A percentile compares a stretch with the other conserved stretches of the same genome.
Evolutionary conservation across 2,888 invertebrate species (phyloP).

Genomic region (Spilosoma lubricipeda): DNA sequence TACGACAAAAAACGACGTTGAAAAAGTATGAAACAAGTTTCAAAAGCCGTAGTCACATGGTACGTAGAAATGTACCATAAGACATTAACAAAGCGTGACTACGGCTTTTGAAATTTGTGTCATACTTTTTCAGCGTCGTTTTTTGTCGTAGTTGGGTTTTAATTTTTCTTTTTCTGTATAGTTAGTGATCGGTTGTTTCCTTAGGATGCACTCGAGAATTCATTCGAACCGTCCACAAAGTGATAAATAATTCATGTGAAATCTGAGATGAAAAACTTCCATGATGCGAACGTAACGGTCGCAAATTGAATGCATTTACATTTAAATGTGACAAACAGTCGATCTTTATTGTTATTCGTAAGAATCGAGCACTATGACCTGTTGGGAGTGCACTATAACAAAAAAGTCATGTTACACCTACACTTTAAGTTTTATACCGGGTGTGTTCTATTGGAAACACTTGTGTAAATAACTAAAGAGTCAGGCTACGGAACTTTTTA

Average conservation of each 20-base stretch:
- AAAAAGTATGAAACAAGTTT: too few relatives aligned
- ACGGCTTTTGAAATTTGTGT: too few relatives aligned
- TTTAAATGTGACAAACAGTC: conserved; percentile 14
- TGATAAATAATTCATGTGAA: neutral
- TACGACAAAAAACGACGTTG: too few relatives aligned
- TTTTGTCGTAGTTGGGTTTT: too few relatives aligned
- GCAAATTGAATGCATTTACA: conserved; percentile 7
- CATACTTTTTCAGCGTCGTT: too few relatives aligned
- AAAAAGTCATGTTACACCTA: neutral
- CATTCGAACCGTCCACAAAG: neutral
- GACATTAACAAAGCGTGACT: too few relatives aligned
- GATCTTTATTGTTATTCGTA: conserved; percentile 1
- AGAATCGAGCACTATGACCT: neutral
- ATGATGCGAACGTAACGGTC: conserved; percentile 5
- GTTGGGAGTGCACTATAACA: neutral
- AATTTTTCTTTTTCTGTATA: neutral
- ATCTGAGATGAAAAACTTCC: conserved; percentile 7
- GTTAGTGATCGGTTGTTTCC: neutral
- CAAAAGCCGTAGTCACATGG: too few relatives aligned
- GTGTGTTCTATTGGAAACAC: neutral
- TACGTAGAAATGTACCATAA: too few relatives aligned
- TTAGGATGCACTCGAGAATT: neutral
- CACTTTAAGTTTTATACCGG: neutral
- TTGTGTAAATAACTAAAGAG: neutral
- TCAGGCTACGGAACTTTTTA: neutral